A percentile compares a stretch with the other conserved stretches of the same genome.
These are phyloP conservation scores for Colletes collaris DNA, from an alignment of 2,888 invertebrate species.

Conservation along the genomic window DNA sequence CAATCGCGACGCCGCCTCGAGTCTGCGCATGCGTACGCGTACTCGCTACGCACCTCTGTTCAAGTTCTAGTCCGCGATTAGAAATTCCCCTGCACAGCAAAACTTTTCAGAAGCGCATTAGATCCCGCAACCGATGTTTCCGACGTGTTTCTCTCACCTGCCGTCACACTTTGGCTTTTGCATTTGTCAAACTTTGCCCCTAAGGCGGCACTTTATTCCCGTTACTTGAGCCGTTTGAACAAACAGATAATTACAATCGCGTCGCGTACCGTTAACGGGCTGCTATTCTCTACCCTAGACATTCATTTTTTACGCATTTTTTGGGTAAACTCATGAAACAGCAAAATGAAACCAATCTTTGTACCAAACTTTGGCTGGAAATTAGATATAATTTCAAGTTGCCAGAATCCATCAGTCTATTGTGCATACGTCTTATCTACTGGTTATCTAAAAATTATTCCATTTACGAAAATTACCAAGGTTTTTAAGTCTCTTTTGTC, in stretches of 20 bases:
- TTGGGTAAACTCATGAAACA: too few relatives aligned
- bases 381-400: slow-evolving; percentile 19
- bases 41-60: not conserved
- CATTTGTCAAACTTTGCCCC: slow-evolving; percentile 18
- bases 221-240: not conserved
- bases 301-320: not conserved
- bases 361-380: not conserved
- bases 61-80: slow-evolving; percentile 2
- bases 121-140: slow-evolving; percentile 28
- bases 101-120: slow-evolving; percentile 44
- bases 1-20: slow-evolving; percentile 66
- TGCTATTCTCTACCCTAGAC: too few relatives aligned
- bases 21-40: slow-evolving; percentile 59
- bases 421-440: slow-evolving; percentile 3
- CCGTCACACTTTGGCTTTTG: slow-evolving; percentile 16
- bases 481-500: too few relatives aligned
- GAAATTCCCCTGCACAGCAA: slow-evolving; percentile 21
- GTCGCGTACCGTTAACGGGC: not conserved
- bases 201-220: not conserved
- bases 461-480: not conserved
- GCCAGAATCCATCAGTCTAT: not conserved
- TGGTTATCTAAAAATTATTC: slow-evolving; percentile 13
- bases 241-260: not conserved
- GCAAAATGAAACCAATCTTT: too few relatives aligned
- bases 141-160: slow-evolving; percentile 38